A percentile compares a stretch with the other conserved stretches of the same genome.
Conservation (phyloP, 2,888 invertebrate genomes). For the Osmoderma eremita region DNA sequence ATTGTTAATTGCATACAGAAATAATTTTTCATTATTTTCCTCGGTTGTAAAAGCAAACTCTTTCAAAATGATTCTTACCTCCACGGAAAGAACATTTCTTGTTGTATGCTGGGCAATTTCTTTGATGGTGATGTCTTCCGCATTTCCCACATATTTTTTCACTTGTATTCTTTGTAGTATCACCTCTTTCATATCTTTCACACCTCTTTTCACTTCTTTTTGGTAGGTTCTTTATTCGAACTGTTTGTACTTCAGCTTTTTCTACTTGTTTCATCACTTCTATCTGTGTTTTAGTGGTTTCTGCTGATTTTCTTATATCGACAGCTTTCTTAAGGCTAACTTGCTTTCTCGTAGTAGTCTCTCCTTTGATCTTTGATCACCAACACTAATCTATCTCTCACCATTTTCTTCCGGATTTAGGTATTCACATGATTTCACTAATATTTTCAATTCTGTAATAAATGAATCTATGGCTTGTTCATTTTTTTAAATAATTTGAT, state of each 20-base stretch:
- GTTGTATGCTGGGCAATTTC: background rate
- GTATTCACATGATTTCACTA: no score
- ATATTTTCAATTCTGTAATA: no score
- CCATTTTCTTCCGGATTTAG: background rate
- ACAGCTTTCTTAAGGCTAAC: background rate
- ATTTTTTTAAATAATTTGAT: no score
- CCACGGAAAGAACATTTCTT: background rate
- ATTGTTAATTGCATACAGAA: constrained; percentile 3
- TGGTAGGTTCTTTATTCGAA: background rate
- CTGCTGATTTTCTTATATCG: no score
- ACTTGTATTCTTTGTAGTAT: no score
- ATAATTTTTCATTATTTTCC: background rate
- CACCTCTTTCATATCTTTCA: background rate
- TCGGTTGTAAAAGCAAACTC: background rate
- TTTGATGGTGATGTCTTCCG: background rate
- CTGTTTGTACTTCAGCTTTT: background rate
- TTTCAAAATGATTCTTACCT: background rate
- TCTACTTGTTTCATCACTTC: background rate
- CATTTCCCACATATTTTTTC: constrained; percentile 2
- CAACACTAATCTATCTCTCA: no score
- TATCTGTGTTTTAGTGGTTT: background rate
- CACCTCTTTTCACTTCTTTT: background rate
- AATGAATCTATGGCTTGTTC: no score
- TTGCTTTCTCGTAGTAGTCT: background rate
- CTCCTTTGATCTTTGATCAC: no score